Evolutionary conservation across 2,797 vertebrate species (phyloP).

Genomic region (Intellagama lesueurii): DNA sequence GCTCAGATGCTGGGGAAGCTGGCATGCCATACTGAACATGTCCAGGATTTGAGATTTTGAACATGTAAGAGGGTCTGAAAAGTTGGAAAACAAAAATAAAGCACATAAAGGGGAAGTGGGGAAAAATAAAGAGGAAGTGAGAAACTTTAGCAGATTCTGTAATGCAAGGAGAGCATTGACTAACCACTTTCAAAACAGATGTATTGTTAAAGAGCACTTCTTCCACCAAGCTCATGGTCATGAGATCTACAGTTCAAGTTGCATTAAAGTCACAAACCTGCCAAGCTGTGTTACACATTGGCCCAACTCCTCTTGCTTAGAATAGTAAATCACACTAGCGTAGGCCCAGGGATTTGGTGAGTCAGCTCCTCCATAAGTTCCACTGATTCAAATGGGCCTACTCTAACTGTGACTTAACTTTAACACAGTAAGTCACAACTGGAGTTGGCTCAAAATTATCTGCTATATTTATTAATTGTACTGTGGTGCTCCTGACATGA

Average conservation of each 20-base stretch:
- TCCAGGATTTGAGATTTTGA: neutral
- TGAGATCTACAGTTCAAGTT: neutral
- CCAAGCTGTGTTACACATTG: neutral
- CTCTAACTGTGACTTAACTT: neutral
- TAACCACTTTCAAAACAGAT: neutral
- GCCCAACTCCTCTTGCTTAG: too few relatives aligned
- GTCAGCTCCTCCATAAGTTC: neutral
- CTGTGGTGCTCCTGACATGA: too few relatives aligned
- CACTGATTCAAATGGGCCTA: neutral
- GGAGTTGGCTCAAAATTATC: too few relatives aligned
- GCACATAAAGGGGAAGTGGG: neutral
- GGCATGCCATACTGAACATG: too few relatives aligned
- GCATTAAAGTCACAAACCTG: neutral
- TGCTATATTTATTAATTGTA: too few relatives aligned
- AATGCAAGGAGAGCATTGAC: neutral
- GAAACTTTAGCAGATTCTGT: conserved; percentile 9
- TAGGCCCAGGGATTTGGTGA: too few relatives aligned
- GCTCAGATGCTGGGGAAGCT: neutral
- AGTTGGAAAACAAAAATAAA: neutral
- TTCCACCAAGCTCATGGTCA: neutral
- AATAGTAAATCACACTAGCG: too few relatives aligned
- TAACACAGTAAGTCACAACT: neutral
- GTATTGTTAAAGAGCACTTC: neutral
- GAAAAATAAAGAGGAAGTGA: neutral
- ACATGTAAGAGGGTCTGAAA: neutral